Evolutionary conservation across 2,113 vertebrate genomes (phyloP), one percentile per base, ranked within the genome.

Genomic region (Oncorhynchus keta): DNA sequence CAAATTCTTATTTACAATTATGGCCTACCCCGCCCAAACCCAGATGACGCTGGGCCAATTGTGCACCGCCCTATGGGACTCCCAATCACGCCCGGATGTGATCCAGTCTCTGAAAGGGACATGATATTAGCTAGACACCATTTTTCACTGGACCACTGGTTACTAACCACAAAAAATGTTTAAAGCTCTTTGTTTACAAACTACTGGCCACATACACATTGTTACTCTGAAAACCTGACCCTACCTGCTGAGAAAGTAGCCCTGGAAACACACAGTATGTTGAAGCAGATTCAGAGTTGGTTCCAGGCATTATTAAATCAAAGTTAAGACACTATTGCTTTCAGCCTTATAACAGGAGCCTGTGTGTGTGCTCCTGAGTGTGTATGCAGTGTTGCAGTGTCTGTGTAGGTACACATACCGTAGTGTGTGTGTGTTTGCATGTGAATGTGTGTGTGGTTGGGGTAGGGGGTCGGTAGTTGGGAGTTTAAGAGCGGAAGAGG

Each of bases 401-500:
- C 45, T 71, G 18, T 61, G 70, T 72, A 22, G 22, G 24, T 71
- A 24, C 55, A 24, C 49, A 14, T 55, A 55, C 51, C 3, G 12
- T 1, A 55, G 55, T 73, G 76, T 68, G 78, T 35, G 32, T 16
- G 72, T 45, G 57, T 26, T 35, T 28, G 72, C 16, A 55, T 55
- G 51, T 18, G 51, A 18, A 55, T 39, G 72, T 35, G 26, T 22
- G 59, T 39, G 59, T 45, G 32, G 68, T 22, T 76, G 74, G 28
- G 73, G 67, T 72, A 79, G 87, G 82, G 86, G 84, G 82, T 81
- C 35, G 85, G 87, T 88, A 83, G 82, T 87, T 85, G 79, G 81
- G 85, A 92, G 87, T 90, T 91, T 89, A 88, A 86, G 86, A 90
- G 89, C 88, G 89, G 93, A 93, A 92, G 89, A 84, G 3, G 77